Percentiles rank a stretch among this genome's conserved stretches.
Evolutionary conservation across 2,113 vertebrate genomes (phyloP).

Genomic region (Ctenomys sociabilis): DNA sequence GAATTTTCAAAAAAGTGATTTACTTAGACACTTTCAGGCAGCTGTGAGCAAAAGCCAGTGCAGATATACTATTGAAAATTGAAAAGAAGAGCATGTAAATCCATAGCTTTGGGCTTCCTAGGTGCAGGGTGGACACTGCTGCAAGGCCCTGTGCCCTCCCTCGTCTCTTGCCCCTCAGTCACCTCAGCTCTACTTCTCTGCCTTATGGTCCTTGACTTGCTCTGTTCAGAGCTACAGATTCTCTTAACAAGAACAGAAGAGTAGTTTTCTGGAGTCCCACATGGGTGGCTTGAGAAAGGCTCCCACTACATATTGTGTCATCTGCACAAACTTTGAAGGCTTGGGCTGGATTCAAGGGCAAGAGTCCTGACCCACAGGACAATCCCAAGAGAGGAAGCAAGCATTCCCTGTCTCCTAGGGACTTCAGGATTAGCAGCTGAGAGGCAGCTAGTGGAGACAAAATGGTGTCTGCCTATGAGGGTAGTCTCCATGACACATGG

Average conservation of each 20-base stretch:
- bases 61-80: not conserved
- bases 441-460: not conserved
- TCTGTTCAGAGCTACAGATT: not conserved
- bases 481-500: not conserved
- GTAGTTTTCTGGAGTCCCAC: not conserved
- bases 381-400: not conserved
- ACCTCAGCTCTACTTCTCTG: not conserved
- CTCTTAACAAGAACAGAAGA: not conserved
- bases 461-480: not conserved
- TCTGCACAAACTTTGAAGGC: not conserved
- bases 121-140: not conserved
- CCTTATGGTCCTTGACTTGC: not conserved
- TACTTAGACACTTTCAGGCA: not conserved
- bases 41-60: not conserved
- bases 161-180: not conserved
- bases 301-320: not conserved
- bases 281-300: not conserved
- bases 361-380: not conserved
- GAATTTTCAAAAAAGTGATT: not conserved
- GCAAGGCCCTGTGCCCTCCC: not conserved
- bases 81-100: not conserved
- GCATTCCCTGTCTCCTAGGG: not conserved
- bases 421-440: not conserved
- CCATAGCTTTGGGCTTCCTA: not conserved
- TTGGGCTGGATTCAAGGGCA: not conserved